Evolutionary conservation across 1,140 invertebrate genomes (phyloP), one percentile per base, ranked within the genome.

Genomic region (Colletes latitarsis): DNA sequence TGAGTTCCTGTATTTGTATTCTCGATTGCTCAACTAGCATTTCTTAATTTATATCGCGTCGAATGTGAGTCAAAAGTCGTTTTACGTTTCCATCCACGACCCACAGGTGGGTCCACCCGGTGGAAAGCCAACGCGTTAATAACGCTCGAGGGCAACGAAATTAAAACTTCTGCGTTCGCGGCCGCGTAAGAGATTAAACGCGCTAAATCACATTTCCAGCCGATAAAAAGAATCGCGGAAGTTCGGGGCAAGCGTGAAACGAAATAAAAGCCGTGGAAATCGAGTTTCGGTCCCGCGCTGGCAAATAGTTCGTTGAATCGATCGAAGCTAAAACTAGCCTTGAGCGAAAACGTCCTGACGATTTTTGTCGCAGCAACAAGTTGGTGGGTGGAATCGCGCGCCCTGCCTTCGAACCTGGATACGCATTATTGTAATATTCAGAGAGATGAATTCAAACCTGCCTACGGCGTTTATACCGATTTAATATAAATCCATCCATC

Each of bases 311-410:
- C 80, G 84, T 63, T 46, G 73, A 83, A 87, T 86, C 84, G 85
- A 87, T 87, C 85, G 84, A 64, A 55, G 71, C 69, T 70, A 72
- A 87, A 87, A 86, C 81, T 83, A 82, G 78, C 81, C 69, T 49
- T 43, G 66, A 77, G 58, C 77, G 85, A 81, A 76, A 87, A 83
- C 71, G 72, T 86, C 66, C 85, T 82, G 85, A 67, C 85, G 84
- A 87, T 89, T 89, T 89, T 89, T 87, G 81, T 82, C 87, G 70
- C 83, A 87, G 82, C 86, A 89, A 89, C 88, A 89, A 89, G 86
- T 89, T 89, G 80, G 58, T 77, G 73, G 77, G 82, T 75, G 66
- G 81, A 73, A 74, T 19, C 39, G 64, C 71, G 81, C 77, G 68
- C 77, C 66, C 82, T 71, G 60, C 71, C 74, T 74, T 68, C 66